A percentile compares a stretch with the other conserved stretches of the same genome.
phyloP scores from a whole-genome alignment of 2,797 vertebrate species.

The Spea hammondii region DNA sequence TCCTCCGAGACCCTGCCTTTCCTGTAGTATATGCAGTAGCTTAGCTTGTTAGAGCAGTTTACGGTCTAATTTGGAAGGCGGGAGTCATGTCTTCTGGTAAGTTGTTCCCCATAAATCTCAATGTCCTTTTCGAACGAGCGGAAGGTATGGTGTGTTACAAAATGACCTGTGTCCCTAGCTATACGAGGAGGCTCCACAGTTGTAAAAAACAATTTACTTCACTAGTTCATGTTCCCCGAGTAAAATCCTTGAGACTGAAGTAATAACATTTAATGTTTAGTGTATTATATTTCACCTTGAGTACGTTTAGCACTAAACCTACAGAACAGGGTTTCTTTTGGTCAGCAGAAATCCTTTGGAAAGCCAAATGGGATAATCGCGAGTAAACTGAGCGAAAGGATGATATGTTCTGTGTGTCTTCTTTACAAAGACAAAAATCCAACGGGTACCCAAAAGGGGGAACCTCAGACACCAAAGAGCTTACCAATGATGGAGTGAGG shows the following conservation, averaged over 20 bases:
- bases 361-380: not conserved
- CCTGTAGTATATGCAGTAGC: conserved; percentile 14
- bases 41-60: conserved; percentile 41
- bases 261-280: conserved; percentile 31
- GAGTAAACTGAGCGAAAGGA: not conserved
- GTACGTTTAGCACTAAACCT: not conserved
- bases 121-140: conserved; percentile 37
- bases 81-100: conserved; percentile 37
- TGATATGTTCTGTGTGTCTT: too few relatives aligned
- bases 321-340: not conserved
- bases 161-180: conserved; percentile 25
- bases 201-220: conserved; percentile 46
- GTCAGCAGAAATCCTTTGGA: not conserved
- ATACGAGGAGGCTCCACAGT: conserved; percentile 23
- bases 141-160: conserved; percentile 3
- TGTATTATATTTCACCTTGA: not conserved
- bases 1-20: conserved; percentile 14
- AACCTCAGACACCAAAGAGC: too few relatives aligned
- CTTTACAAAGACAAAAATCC: too few relatives aligned
- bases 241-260: conserved; percentile 25
- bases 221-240: conserved; percentile 18
- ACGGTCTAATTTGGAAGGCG: conserved; percentile 38
- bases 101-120: conserved; percentile 48
- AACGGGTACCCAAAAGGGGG: too few relatives aligned
- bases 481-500: too few relatives aligned